Base-by-base conservation (phyloP, 2,113 vertebrate genomes). In the Pimephales promelas region DNA sequence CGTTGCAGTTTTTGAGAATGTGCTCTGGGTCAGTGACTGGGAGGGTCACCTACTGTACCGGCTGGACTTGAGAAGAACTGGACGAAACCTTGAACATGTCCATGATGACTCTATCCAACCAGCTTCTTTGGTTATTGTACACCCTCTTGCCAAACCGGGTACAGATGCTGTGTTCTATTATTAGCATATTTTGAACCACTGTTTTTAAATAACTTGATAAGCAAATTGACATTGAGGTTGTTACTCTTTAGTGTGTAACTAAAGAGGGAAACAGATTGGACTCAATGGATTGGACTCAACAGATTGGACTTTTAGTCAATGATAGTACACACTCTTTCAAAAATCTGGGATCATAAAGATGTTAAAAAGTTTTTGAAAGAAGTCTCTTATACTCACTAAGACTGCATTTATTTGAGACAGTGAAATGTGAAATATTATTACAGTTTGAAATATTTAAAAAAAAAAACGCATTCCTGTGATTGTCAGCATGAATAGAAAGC, bases 141-240 rank as follows among this genome's bases (percentile, higher is more conserved):
- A 98, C 88, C 96, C 96, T 40, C 91, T 97, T 72, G 94, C 95
- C 82, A 98, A 98, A 94, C 96, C 97, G 96, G 97, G 96, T 99
- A 94, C 36, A 5, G 43, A 52, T 22, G 8, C 6, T 77, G 52
- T 18, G 26, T 8, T 24, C 26, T 14, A 36, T n/a, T 76, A 31
- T 36, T 13, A 36, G 3, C 8, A 18, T 31, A 76, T 20, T 28
- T 34, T 66, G 34, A 31, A 31, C 2, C 14, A 10, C 10, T 72
- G 13, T 14, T 24, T 45, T 45, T 72, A 3, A 31, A 9, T 45
- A 14, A 7, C 2, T 0, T 64, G 62, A n/a, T n/a, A 62, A 5
- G 24, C n/a, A n/a, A n/a, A n/a, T n/a, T n/a, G 4, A 26, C 28
- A 62, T 62, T 5, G 5, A 24, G 56, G n/a, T 24, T 59, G 56